Percentiles rank a stretch among this genome's conserved stretches.
phyloP scores from a whole-genome alignment of 2,113 vertebrate genomes.

The Perognathus longimembris region DNA sequence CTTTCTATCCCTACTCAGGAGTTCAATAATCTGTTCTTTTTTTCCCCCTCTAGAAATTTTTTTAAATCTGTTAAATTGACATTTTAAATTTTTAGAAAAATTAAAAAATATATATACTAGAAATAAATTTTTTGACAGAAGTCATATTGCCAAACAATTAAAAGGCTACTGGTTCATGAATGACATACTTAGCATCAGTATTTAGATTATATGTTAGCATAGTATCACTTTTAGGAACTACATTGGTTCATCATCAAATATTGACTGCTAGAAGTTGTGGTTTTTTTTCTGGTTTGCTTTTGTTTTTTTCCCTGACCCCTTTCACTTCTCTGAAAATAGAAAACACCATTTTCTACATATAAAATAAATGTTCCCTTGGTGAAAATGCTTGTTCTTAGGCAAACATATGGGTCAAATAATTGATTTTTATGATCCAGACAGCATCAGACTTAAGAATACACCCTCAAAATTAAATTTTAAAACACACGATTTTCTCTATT shows the following conservation, averaged over 20 bases:
- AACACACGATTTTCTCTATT: conserved; percentile 5
- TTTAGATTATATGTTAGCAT: not conserved
- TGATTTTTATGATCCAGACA: not conserved
- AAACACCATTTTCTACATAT: not conserved
- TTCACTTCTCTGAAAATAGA: conserved; percentile 36
- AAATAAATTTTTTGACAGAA: not conserved
- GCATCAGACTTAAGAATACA: conserved; percentile 9
- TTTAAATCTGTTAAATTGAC: not conserved
- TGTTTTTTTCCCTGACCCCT: not conserved
- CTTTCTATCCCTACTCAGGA: too few relatives aligned
- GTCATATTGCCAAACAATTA: conserved; percentile 12
- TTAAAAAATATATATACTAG: not conserved
- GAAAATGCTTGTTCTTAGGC: not conserved
- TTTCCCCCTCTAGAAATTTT: too few relatives aligned
- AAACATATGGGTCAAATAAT: conserved; percentile 45
- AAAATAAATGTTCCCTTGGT: not conserved
- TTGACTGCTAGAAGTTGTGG: not conserved
- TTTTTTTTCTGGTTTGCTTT: conserved; percentile 10
- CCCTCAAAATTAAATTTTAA: too few relatives aligned
- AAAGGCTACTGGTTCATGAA: not conserved
- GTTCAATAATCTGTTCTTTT: too few relatives aligned
- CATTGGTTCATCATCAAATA: not conserved
- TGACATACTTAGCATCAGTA: not conserved
- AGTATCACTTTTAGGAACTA: not conserved
- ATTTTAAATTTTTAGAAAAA: conserved; percentile 24